Conservation (phyloP, 2,888 invertebrate species). For the Megamerina dolium region DNA sequence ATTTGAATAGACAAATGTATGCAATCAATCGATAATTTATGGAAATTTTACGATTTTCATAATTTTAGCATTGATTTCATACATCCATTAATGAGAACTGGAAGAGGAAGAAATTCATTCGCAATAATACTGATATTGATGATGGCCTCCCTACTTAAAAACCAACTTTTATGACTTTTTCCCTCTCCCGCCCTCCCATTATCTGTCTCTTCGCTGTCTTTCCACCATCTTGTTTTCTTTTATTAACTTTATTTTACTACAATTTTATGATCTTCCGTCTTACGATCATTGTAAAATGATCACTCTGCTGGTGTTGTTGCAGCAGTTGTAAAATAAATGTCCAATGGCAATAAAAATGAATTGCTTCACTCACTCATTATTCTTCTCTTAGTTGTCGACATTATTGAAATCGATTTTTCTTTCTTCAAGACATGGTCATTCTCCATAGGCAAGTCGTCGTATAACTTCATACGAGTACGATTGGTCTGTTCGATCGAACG, state of each 20-base stretch:
- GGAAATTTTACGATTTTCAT: constrained; percentile 3
- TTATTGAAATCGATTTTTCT: no score
- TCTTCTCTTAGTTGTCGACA: no score
- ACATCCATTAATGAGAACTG: no score
- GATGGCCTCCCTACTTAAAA: no score
- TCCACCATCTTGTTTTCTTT: neutral
- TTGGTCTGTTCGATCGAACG: no score
- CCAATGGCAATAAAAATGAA: constrained; percentile 12
- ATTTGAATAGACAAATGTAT: constrained; percentile 6
- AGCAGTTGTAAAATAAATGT: constrained; percentile 8
- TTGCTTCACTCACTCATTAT: constrained; percentile 10
- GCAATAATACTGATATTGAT: no score
- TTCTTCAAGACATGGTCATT: no score
- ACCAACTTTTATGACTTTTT: neutral
- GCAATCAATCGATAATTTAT: constrained; percentile 13
- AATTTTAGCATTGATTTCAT: no score
- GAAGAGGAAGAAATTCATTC: no score
- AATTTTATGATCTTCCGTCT: neutral
- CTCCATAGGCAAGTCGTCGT: no score
- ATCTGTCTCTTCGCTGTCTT: neutral
- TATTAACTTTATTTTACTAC: neutral
- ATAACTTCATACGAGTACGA: no score
- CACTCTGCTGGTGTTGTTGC: neutral
- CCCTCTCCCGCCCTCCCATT: neutral
- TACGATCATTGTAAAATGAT: neutral